phyloP scores from a whole-genome alignment of 2,888 invertebrate species.

The Nomada goodeniana region DNA sequence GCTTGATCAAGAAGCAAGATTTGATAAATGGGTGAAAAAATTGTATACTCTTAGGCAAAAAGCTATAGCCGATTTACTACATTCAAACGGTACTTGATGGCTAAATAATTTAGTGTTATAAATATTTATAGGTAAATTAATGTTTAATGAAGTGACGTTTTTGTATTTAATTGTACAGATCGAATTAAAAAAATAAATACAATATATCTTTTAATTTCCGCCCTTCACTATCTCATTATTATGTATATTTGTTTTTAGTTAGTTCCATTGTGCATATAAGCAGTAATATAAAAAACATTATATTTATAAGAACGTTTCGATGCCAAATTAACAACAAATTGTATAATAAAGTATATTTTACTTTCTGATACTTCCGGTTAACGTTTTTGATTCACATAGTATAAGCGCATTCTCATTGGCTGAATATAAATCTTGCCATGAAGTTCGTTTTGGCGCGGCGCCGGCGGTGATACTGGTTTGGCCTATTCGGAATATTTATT shows the following conservation, averaged over 20 bases:
- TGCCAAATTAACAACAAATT: too few relatives aligned
- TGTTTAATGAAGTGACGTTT: constrained; percentile 11
- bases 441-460: neutral
- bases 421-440: neutral
- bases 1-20: constrained; percentile 88
- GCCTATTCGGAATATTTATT: neutral
- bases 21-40: constrained; percentile 91
- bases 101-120: constrained; percentile 7
- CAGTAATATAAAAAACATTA: neutral
- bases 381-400: neutral
- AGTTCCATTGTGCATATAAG: neutral
- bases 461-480: neutral
- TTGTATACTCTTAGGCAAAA: constrained; percentile 88
- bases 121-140: constrained; percentile 21
- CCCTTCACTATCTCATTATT: neutral
- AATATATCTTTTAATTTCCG: constrained; percentile 8
- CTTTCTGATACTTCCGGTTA: too few relatives aligned
- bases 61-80: constrained; percentile 85
- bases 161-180: constrained; percentile 11
- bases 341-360: neutral
- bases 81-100: constrained; percentile 60
- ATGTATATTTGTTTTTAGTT: neutral
- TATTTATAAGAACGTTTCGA: neutral
- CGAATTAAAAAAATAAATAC: constrained; percentile 19
- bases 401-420: neutral